Percentiles rank a stretch among this genome's conserved stretches.
Conservation (phyloP, 2,888 invertebrate genomes). For the Eulithis testata region DNA sequence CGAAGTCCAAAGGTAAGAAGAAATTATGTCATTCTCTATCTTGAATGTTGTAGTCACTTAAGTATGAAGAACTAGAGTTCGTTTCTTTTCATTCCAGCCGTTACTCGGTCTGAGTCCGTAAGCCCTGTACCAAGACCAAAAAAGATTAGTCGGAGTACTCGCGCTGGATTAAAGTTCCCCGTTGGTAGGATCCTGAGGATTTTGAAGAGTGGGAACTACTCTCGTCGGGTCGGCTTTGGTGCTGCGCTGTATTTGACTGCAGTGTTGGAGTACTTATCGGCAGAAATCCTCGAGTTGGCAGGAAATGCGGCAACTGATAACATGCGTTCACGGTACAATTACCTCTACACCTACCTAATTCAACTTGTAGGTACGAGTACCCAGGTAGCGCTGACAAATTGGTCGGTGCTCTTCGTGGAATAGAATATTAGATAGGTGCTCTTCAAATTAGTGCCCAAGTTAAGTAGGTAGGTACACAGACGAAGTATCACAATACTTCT, state of each 20-base stretch:
- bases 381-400: too few relatives aligned
- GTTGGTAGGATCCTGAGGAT: constrained; percentile 86
- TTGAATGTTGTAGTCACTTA: neutral
- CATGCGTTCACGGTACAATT: constrained; percentile 83
- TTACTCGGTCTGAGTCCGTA: neutral
- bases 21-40: neutral
- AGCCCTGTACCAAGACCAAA: constrained; percentile 44
- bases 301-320: constrained; percentile 88
- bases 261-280: constrained; percentile 88
- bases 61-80: neutral
- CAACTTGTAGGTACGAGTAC: too few relatives aligned
- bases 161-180: constrained; percentile 85
- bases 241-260: constrained; percentile 83
- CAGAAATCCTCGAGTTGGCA: constrained; percentile 88
- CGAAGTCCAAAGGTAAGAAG: constrained; percentile 3
- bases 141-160: constrained; percentile 71
- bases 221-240: constrained; percentile 83
- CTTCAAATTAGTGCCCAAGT: too few relatives aligned
- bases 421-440: too few relatives aligned
- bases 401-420: too few relatives aligned
- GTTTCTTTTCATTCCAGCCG: neutral
- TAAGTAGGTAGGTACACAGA: too few relatives aligned
- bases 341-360: neutral
- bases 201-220: constrained; percentile 86
- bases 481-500: too few relatives aligned